These are phyloP conservation scores for Stigmatopora argus DNA, from an alignment of 2,113 vertebrate genomes.

Conservation along the genomic window DNA sequence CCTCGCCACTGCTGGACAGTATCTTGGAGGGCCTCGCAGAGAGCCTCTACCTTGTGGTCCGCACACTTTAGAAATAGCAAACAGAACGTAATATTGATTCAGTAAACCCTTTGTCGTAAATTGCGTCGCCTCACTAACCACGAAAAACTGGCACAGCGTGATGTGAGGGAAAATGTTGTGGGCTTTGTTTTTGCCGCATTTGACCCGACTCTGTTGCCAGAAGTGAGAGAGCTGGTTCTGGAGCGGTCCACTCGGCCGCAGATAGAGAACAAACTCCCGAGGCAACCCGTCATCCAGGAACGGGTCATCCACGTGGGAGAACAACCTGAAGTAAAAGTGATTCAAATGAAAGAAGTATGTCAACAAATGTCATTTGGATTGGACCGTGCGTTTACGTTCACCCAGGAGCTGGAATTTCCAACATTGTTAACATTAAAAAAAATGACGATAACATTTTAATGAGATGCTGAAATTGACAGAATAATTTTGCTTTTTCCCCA, in stretches of 20 bases:
- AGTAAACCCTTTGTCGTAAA: constrained; percentile 17
- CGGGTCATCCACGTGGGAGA: constrained; percentile 93
- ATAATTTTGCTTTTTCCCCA: no score
- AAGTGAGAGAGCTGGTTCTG: constrained; percentile 90
- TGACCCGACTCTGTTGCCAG: constrained; percentile 91
- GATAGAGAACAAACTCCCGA: constrained; percentile 92
- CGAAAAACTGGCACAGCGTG: constrained; percentile 98
- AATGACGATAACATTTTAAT: neutral
- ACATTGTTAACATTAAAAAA: neutral
- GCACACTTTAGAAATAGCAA: constrained; percentile 74
- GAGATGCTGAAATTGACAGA: neutral
- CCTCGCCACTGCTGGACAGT: constrained; percentile 84
- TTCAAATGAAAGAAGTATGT: neutral
- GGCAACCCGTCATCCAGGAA: constrained; percentile 91
- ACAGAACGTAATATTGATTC: constrained; percentile 17
- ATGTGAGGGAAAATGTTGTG: constrained; percentile 99
- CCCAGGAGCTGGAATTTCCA: neutral
- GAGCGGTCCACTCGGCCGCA: constrained; percentile 88
- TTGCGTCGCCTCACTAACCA: constrained; percentile 67
- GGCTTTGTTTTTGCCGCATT: constrained; percentile 96
- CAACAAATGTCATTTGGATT: constrained; percentile 17
- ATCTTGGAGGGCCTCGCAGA: constrained; percentile 83
- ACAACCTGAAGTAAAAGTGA: constrained; percentile 76
- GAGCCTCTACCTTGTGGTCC: constrained; percentile 87
- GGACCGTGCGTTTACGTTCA: no score